A percentile compares a stretch with the other conserved stretches of the same genome.
phyloP scores from a whole-genome alignment of 1,140 invertebrate species.

The Zaprionus ornatus region DNA sequence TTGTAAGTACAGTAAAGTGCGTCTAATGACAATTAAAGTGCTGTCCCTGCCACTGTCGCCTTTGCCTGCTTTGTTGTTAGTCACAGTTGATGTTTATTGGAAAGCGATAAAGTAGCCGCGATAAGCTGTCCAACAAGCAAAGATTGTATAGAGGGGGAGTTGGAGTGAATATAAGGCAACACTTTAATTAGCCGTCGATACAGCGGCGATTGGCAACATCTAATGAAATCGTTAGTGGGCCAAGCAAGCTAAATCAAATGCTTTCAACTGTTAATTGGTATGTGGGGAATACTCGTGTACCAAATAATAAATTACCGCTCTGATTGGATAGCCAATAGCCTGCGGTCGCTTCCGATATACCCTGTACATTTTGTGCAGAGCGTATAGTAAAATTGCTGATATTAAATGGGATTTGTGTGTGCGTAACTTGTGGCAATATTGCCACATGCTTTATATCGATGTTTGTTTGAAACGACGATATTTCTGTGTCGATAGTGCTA shows the following conservation, averaged over 20 bases:
- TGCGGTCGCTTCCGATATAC: neutral
- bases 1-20: constrained; percentile 52
- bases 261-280: constrained; percentile 69
- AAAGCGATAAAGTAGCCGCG: constrained; percentile 61
- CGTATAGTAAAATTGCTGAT: neutral
- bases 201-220: constrained; percentile 39
- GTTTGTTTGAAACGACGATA: too few species aligned
- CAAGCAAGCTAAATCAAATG: constrained; percentile 48
- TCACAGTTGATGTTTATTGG: constrained; percentile 54
- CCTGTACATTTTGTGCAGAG: neutral
- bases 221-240: constrained; percentile 62
- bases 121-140: constrained; percentile 36
- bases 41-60: neutral
- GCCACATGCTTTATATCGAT: neutral
- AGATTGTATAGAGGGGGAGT: neutral
- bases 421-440: neutral
- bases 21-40: constrained; percentile 72
- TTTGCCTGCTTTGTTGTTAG: constrained; percentile 1
- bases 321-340: constrained; percentile 25
- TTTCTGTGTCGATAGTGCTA: too few species aligned
- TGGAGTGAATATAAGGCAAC: constrained; percentile 15
- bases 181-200: constrained; percentile 56
- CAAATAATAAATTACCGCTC: constrained; percentile 65
- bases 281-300: constrained; percentile 54
- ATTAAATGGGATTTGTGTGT: neutral